phyloP scores from a whole-genome alignment of 2,888 invertebrate species.

The Encarsia formosa region DNA sequence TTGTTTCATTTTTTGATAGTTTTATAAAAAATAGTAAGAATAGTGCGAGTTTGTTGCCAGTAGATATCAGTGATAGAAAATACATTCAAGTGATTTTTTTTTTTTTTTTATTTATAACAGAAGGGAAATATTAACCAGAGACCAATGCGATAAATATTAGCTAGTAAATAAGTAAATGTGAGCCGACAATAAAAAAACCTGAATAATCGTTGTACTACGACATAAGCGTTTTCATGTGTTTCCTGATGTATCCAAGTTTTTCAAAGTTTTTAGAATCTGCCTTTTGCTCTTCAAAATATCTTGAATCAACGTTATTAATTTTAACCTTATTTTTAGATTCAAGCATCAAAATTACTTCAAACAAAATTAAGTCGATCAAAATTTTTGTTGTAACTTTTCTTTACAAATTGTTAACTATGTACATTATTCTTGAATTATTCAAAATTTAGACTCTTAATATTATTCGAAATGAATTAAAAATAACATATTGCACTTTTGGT shows the following conservation, averaged over 20 bases:
- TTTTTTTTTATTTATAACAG: no score
- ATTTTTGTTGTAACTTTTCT: no score
- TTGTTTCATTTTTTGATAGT: no score
- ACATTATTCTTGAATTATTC: no score
- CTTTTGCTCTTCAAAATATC: constrained; percentile 24
- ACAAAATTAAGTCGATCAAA: no score
- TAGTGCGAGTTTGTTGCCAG: no score
- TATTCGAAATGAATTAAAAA: background rate
- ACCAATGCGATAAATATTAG: constrained; percentile 21
- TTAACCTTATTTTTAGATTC: background rate
- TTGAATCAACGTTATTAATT: constrained; percentile 1
- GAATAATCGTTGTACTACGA: constrained; percentile 31
- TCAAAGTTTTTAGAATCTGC: constrained; percentile 21
- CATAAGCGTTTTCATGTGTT: constrained; percentile 12
- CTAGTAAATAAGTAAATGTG: constrained; percentile 48
- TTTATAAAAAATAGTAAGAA: no score
- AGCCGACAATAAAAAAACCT: constrained; percentile 47
- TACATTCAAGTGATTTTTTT: no score
- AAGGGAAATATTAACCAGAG: constrained; percentile 7
- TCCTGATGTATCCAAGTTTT: constrained; percentile 24
- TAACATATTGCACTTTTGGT: constrained; percentile 13
- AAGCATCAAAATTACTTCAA: no score
- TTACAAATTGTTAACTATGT: no score
- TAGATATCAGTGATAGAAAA: no score
- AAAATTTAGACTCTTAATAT: background rate